Evolutionary conservation across 2,888 invertebrate genomes (phyloP).

Genomic region (Hirtodrosophila duncani): DNA sequence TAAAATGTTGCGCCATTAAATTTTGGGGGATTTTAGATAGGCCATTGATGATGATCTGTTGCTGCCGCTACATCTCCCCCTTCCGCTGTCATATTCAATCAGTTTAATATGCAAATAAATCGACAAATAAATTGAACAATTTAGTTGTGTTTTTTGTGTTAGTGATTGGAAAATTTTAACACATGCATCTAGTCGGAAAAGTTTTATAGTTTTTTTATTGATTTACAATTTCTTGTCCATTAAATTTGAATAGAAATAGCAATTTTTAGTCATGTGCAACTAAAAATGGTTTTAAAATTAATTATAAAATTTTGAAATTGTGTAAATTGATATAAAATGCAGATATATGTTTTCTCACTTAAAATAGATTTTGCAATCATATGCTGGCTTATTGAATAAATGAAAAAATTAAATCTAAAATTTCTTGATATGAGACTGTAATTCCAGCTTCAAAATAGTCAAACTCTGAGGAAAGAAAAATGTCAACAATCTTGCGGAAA

Average conservation of each 20-base stretch:
- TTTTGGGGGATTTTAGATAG: slow-evolving; percentile 12
- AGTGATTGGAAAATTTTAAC: slow-evolving; percentile 8
- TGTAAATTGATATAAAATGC: background rate
- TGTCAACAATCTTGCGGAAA: no score
- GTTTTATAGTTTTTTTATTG: no score
- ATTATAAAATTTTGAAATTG: background rate
- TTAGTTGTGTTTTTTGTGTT: slow-evolving; percentile 35
- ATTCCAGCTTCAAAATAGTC: slow-evolving; percentile 1
- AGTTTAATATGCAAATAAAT: slow-evolving; percentile 57
- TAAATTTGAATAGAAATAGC: slow-evolving; percentile 11
- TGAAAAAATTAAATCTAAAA: no score
- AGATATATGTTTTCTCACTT: no score
- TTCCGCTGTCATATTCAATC: slow-evolving; percentile 47
- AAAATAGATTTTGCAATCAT: no score
- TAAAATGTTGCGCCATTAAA: slow-evolving; percentile 47
- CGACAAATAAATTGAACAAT: slow-evolving; percentile 49
- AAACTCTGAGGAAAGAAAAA: background rate
- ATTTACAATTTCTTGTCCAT: slow-evolving; percentile 24
- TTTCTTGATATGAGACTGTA: no score
- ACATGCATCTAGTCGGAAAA: background rate
- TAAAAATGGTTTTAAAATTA: background rate
- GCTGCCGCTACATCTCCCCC: background rate
- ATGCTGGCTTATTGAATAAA: no score
- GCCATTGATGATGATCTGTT: slow-evolving; percentile 25
- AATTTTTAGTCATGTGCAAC: background rate